Percentiles rank a stretch among this genome's conserved stretches.
Conservation (phyloP, 30 jellyfish, hydroid and myxozoan genomes). For the Chironex yamaguchii region DNA sequence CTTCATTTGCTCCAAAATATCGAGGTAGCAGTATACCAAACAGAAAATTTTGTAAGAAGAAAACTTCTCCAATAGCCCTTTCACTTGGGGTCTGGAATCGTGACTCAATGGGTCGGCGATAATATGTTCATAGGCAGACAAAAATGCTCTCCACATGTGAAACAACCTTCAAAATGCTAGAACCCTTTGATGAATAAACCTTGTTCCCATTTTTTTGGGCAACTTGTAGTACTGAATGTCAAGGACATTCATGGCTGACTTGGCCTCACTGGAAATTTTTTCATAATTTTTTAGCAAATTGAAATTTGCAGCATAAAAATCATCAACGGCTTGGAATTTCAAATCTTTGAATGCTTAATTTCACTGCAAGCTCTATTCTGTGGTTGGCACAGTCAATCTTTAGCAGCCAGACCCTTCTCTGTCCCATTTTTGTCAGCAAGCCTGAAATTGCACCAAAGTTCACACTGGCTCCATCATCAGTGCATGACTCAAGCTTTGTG, state of each 20-base stretch:
- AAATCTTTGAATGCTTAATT: constrained; percentile 54
- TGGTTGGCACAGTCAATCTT: constrained; percentile 74
- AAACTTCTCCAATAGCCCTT: constrained; percentile 39
- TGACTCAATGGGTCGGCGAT: constrained; percentile 33
- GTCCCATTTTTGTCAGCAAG: constrained; percentile 33
- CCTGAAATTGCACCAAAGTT: constrained; percentile 69
- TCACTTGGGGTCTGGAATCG: constrained; percentile 12
- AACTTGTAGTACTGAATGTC: constrained; percentile 60
- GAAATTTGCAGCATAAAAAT: constrained; percentile 44
- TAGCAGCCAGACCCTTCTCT: constrained; percentile 71
- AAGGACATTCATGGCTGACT: constrained; percentile 27
- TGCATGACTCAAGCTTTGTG: constrained; percentile 46
- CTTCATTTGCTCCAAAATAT: constrained; percentile 13
- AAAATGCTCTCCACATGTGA: constrained; percentile 78
- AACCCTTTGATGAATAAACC: constrained; percentile 71
- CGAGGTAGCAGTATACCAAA: constrained; percentile 49
- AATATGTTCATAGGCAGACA: constrained; percentile 63
- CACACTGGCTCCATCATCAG: constrained; percentile 80
- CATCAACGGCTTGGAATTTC: constrained; percentile 50
- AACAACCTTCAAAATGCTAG: constrained; percentile 61
- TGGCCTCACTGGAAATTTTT: constrained; percentile 19
- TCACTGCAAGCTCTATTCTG: constrained; percentile 78
- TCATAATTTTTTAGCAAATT: constrained; percentile 67
- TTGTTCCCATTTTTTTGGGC: constrained; percentile 66
- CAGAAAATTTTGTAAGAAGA: constrained; percentile 3